These are phyloP conservation scores for Prenolepis imparis DNA, from an alignment of 2,888 invertebrate species.

Conservation along the genomic window DNA sequence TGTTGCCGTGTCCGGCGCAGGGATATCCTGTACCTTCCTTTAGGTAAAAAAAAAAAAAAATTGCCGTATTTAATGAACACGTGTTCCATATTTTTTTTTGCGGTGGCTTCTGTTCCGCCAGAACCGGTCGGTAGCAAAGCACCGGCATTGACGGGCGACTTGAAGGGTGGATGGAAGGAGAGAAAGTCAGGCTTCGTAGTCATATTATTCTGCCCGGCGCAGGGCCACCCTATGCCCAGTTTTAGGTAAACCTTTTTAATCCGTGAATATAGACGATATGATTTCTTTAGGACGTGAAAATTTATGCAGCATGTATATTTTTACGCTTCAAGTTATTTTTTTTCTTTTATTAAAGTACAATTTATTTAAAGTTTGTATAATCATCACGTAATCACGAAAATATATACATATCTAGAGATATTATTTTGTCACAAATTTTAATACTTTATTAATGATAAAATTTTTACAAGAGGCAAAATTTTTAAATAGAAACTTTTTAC, in stretches of 20 bases:
- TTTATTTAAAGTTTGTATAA: neutral
- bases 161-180: conserved; percentile 80
- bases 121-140: conserved; percentile 88
- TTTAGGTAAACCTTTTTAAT: conserved; percentile 88
- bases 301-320: neutral
- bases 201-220: conserved; percentile 90
- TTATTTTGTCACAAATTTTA: neutral
- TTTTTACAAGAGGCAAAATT: neutral
- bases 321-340: neutral
- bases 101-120: conserved; percentile 70
- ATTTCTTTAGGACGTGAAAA: neutral
- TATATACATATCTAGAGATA: neutral
- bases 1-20: conserved; percentile 91
- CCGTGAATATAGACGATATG: neutral
- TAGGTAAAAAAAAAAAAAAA: too few species aligned
- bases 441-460: neutral
- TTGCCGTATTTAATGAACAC: conserved; percentile 33
- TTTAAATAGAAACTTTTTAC: neutral
- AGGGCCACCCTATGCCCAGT: conserved; percentile 91
- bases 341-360: neutral
- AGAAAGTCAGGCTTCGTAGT: conserved; percentile 81
- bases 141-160: conserved; percentile 89
- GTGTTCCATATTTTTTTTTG: conserved; percentile 10
- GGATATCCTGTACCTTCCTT: conserved; percentile 88
- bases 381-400: neutral